These are phyloP conservation scores for Pluvialis apricaria DNA, from an alignment of 2,113 vertebrate genomes.

Conservation along the genomic window DNA sequence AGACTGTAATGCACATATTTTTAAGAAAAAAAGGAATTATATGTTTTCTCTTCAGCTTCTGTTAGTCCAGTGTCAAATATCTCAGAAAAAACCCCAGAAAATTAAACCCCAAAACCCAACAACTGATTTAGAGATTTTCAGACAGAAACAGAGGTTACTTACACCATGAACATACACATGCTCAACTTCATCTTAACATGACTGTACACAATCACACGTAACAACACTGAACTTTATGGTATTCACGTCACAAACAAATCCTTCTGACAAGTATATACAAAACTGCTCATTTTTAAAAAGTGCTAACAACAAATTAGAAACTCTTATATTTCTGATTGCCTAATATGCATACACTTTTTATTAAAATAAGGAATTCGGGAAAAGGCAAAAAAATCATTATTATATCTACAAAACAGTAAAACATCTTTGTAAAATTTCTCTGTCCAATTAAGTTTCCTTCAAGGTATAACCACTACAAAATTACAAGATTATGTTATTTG, in stretches of 20 bases:
- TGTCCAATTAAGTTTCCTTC: background rate
- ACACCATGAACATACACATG: background rate
- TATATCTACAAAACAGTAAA: background rate
- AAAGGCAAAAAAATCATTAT: background rate
- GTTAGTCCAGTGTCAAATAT: background rate
- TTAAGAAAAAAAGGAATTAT: background rate
- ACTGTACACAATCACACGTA: background rate
- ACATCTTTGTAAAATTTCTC: background rate
- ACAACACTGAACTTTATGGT: background rate
- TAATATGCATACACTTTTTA: background rate
- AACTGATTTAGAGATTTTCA: background rate
- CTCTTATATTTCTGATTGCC: background rate
- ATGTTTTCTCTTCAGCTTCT: background rate
- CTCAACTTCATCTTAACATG: too few relatives aligned
- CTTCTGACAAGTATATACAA: background rate
- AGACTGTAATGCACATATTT: background rate
- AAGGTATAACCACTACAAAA: background rate
- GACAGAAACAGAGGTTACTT: background rate
- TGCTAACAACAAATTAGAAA: background rate
- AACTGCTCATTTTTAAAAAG: background rate
- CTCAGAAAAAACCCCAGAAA: background rate
- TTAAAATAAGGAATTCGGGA: background rate
- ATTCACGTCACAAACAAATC: background rate
- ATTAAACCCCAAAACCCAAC: background rate
- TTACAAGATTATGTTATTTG: accelerated